These are phyloP conservation scores for Anthrax anthrax DNA, from an alignment of 2,888 invertebrate genomes.

Conservation along the genomic window DNA sequence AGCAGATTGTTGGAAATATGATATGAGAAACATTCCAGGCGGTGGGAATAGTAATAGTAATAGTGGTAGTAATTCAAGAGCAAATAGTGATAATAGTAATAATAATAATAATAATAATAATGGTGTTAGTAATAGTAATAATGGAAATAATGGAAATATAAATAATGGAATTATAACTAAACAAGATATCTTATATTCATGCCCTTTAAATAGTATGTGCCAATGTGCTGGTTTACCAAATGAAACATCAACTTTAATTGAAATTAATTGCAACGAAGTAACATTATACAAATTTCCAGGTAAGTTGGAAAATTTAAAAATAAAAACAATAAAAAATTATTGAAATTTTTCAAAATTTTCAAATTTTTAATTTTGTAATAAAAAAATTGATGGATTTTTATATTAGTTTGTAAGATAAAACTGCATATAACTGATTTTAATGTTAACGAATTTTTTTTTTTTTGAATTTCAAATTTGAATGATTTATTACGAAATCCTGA, in stretches of 20 bases:
- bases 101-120: constrained; percentile 7
- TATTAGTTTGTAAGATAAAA: too few relatives aligned
- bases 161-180: constrained; percentile 27
- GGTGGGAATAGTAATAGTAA: constrained; percentile 8
- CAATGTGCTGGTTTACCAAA: constrained; percentile 35
- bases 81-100: constrained; percentile 6
- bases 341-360: too few relatives aligned
- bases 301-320: constrained; percentile 24
- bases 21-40: constrained; percentile 20
- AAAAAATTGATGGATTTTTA: too few relatives aligned
- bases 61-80: constrained; percentile 3
- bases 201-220: constrained; percentile 35
- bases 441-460: too few relatives aligned
- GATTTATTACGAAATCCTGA: too few relatives aligned
- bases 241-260: constrained; percentile 33
- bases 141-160: constrained; percentile 15
- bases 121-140: constrained; percentile 4
- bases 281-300: constrained; percentile 36
- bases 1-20: constrained; percentile 33
- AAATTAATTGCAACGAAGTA: constrained; percentile 36
- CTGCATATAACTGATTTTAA: too few relatives aligned
- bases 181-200: constrained; percentile 32
- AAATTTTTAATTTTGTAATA: too few relatives aligned
- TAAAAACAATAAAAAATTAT: too few relatives aligned
- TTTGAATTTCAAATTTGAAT: too few relatives aligned